Evolutionary conservation across 2,797 vertebrate genomes (phyloP).

Genomic region (Balearica regulorum): DNA sequence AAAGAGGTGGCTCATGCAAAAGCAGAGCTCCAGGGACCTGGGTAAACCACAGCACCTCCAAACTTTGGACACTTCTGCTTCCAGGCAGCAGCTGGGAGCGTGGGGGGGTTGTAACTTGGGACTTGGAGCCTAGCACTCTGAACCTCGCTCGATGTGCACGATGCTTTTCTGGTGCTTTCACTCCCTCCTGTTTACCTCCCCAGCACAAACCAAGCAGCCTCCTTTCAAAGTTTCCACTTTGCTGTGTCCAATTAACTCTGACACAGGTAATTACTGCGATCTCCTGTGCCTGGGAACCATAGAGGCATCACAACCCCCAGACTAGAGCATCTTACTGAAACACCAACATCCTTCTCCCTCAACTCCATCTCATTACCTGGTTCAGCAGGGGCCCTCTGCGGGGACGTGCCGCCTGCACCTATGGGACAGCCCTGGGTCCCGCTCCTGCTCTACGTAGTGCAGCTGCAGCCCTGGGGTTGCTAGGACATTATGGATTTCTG

Average conservation of each 20-base stretch:
- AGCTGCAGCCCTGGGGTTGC: background rate
- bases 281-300: background rate
- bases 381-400: background rate
- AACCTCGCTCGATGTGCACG: rapidly evolving
- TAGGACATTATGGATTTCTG: background rate
- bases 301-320: background rate
- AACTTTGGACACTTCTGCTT: background rate
- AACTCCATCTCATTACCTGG: background rate
- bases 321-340: background rate
- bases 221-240: background rate
- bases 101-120: background rate
- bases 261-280: rapidly evolving
- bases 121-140: background rate
- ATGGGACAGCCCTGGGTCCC: rapidly evolving
- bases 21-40: background rate
- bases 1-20: background rate
- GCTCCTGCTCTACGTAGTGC: background rate
- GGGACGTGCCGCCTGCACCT: background rate
- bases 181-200: background rate
- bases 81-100: background rate
- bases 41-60: background rate
- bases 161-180: background rate
- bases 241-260: background rate
- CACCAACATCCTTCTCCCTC: background rate
- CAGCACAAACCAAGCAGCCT: background rate